Conservation (phyloP, 2,113 vertebrate genomes). For the Nesoenas mayeri region DNA sequence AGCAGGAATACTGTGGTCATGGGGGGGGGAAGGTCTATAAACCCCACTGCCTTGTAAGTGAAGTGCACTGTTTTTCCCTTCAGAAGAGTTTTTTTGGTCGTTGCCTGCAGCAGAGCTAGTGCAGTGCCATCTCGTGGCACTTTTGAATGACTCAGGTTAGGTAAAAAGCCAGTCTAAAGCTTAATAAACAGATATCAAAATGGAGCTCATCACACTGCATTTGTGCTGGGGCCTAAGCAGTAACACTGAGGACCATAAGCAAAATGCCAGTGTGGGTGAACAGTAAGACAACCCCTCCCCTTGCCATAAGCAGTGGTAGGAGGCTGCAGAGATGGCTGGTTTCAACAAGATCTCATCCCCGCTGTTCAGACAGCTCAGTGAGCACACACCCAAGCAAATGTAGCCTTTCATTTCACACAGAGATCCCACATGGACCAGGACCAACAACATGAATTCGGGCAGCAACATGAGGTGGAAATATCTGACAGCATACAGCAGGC, state of each 20-base stretch:
- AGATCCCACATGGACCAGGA: not conserved
- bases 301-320: not conserved
- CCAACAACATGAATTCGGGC: not conserved
- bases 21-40: not conserved
- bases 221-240: not conserved
- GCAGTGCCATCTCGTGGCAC: conserved; percentile 59
- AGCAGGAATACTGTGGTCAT: not conserved
- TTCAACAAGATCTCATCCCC: not conserved
- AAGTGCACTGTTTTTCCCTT: not conserved
- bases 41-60: accelerated
- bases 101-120: conserved; percentile 10
- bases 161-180: not conserved
- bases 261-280: not conserved
- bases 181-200: not conserved
- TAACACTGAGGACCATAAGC: not conserved
- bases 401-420: not conserved
- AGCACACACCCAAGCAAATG: accelerated
- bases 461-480: not conserved
- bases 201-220: not conserved
- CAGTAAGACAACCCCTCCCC: not conserved
- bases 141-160: not conserved
- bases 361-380: not conserved
- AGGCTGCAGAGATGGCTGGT: not conserved
- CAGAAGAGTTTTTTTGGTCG: not conserved
- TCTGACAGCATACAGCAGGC: not conserved